Base-by-base conservation (phyloP, 2,113 vertebrate genomes). In the Cyprinodon brontotheroides region DNA sequence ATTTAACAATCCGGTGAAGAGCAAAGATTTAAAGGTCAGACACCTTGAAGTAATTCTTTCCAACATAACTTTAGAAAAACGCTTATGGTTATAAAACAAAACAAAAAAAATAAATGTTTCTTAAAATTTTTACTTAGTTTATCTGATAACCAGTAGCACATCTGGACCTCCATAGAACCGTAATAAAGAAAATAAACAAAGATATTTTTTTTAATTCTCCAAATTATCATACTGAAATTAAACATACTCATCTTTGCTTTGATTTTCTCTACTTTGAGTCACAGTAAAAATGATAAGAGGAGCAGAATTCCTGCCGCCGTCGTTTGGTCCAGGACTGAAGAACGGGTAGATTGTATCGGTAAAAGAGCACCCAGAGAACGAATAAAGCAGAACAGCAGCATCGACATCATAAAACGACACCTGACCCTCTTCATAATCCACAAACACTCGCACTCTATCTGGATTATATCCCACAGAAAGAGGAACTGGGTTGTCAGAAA, bases 401-500 rank as follows among this genome's bases (percentile, higher is more conserved):
- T 53, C 59, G 1, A 67, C 73, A 13, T 67, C 65, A 43, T 74
- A 68, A 36, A 68, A 68, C 7, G 59, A 75, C 6, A 75, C 65
- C 36, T 29, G 59, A 50, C 74, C 65, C 20, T 75, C 65, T 43
- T 75, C 65, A 15, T 68, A 61, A 36, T 81, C 73, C 45, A 81
- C 73, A n/a, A 71, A 76, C 43, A 80, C 63, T 43, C 41, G 14
- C 20, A 79, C 36, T 15, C 10, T 65, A n/a, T 70, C 11, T 4
- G 20, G 40, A 0, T 36, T 3, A 4, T 38, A 1, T 0, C 14
- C 39, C n/a, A 64, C 36, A 40, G 59, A 4, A 3, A 76, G 59
- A n/a, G 0, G 20, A 3, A n/a, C 38, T 0, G 40, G 4, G 2
- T 0, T 0, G 11, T 0, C 0, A 13, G 3, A 17, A 0, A 61